These are phyloP conservation scores for Cacoxenus indagator DNA, from an alignment of 2,888 invertebrate genomes.

Conservation along the genomic window DNA sequence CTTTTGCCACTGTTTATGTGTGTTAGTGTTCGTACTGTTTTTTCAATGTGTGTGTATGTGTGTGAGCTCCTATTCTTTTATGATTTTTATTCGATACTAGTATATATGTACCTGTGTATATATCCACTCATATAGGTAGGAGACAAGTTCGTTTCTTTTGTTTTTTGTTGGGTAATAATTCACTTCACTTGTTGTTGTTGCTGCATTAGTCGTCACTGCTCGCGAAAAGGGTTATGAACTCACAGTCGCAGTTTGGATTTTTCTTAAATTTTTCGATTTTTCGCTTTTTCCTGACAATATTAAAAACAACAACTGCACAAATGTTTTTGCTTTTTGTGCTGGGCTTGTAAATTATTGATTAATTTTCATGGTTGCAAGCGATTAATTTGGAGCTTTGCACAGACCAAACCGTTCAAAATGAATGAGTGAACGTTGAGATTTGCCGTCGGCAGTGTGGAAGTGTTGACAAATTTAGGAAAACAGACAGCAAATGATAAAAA, in stretches of 20 bases:
- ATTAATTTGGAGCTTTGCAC: conserved; percentile 26
- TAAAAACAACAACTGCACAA: conserved; percentile 41
- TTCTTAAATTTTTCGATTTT: conserved; percentile 30
- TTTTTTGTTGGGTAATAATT: background rate
- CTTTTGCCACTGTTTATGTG: background rate
- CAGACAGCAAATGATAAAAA: background rate
- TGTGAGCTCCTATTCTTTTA: background rate
- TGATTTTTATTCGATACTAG: no score
- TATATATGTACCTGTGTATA: background rate
- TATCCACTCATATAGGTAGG: background rate
- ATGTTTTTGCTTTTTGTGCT: conserved; percentile 43
- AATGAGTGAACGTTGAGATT: background rate
- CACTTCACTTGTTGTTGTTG: background rate
- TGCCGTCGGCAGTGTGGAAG: conserved; percentile 20
- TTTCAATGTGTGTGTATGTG: background rate
- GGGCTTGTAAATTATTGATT: conserved; percentile 56
- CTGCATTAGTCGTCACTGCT: background rate
- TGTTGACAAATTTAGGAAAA: conserved; percentile 7
- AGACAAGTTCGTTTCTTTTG: background rate
- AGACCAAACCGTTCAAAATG: background rate
- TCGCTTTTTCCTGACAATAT: conserved; percentile 55
- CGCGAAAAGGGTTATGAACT: conserved; percentile 19
- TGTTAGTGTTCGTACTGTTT: background rate
- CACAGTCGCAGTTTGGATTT: background rate
- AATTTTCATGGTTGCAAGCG: conserved; percentile 28